Conservation (phyloP, 2,888 invertebrate species). For the Aelia acuminata region DNA sequence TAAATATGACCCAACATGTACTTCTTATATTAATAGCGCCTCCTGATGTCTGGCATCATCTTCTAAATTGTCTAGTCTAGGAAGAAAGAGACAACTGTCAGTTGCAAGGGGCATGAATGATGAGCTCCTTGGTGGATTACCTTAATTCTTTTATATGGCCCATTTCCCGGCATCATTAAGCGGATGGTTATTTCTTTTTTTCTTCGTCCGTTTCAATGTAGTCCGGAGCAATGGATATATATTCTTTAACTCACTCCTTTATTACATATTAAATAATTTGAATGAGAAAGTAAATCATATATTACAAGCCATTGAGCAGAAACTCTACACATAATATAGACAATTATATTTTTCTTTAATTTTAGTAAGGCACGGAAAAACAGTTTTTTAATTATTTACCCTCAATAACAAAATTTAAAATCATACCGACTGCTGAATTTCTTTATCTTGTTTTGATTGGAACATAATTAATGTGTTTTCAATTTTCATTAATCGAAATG, state of each 20-base stretch:
- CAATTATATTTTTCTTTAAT: too few species aligned
- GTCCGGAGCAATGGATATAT: neutral
- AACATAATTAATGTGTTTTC: too few species aligned
- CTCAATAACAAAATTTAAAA: too few species aligned
- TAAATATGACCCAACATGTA: neutral
- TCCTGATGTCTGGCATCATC: neutral
- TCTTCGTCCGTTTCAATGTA: neutral
- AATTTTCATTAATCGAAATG: too few species aligned
- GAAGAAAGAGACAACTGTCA: conserved; percentile 7
- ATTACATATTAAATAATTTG: too few species aligned
- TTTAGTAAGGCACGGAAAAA: too few species aligned
- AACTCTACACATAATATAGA: too few species aligned
- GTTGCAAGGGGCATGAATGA: neutral
- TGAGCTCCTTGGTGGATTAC: neutral
- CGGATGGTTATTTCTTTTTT: neutral
- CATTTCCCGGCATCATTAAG: neutral
- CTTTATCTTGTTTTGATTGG: too few species aligned
- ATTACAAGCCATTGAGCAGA: too few species aligned
- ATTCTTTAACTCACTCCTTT: neutral
- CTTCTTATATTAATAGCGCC: conserved; percentile 14
- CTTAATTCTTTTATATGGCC: neutral
- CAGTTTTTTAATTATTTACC: too few species aligned
- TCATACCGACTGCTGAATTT: too few species aligned
- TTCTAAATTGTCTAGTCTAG: neutral
- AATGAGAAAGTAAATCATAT: too few species aligned